Base-by-base conservation (phyloP, 1,140 invertebrate species). In the Lepidurus couesii region DNA sequence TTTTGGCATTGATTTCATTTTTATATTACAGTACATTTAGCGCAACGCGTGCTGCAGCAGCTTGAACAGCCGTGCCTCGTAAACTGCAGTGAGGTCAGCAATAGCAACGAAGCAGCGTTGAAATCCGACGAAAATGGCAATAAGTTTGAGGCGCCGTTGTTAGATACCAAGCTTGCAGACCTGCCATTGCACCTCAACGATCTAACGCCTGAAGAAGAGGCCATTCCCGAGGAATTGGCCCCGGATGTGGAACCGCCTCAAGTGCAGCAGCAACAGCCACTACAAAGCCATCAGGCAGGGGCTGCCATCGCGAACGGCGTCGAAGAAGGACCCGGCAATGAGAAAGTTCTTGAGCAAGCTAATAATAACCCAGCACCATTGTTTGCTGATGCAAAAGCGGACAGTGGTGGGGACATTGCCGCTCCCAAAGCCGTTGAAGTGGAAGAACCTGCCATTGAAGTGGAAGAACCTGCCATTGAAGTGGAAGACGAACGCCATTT, bases 211-310 rank as follows among this genome's bases (percentile, higher is more conserved):
- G 53, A 65, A 21, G 53, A 65, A 65, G 53, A 65, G 16, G 53
- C 53, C 13, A 65, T 65, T 65, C 53, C 53, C 16, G 53, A 65
- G 53, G 53, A 65, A 65, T 65, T 65, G 53, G 53, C 53, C 21
- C 53, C 53, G 53, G 53, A 65, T 21, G 53, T 65, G 53, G 53
- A 65, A 65, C 53, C 53, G 53, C 53, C 53, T 65, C 53, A 65
- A 65, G 53, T 65, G 13, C 53, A 65, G 21, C 53, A 21, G 16
- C 53, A 13, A 65, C 53, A 65, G 53, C 16, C 53, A 65, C 21
- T 65, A 13, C 53, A 65, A 21, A 65, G 21, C n/a, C 53, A 9
- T 7, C 16, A 65, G 53, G 53, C 16, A 21, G 4, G 2, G 34
- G 2, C 53, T 65, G 53, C 16, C 9, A 13, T 65, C 53, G 13